Percentiles rank a stretch among this genome's conserved stretches.
These are phyloP conservation scores for Galaxias olidus DNA, from an alignment of 2,797 vertebrate species.

Conservation along the genomic window DNA sequence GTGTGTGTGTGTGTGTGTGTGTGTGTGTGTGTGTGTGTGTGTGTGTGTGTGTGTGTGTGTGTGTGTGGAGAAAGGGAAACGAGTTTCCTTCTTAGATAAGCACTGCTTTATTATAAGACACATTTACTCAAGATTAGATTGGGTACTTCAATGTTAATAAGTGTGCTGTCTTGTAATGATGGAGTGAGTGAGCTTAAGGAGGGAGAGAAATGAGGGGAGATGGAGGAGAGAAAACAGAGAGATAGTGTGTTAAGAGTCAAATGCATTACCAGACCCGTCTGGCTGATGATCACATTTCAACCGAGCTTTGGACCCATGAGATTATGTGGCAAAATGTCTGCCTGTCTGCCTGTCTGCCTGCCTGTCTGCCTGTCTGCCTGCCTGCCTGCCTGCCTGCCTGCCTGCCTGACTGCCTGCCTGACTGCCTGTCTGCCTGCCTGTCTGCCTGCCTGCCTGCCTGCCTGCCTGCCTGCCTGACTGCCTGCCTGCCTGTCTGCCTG, in stretches of 20 bases:
- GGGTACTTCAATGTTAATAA: constrained; percentile 30
- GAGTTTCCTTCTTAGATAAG: constrained; percentile 43
- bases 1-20: no score
- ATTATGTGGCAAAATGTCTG: constrained; percentile 30
- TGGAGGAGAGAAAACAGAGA: background rate
- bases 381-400: no score
- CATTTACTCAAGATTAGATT: constrained; percentile 50
- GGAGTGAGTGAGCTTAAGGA: constrained; percentile 13
- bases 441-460: no score
- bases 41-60: background rate
- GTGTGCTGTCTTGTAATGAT: constrained; percentile 32
- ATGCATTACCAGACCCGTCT: constrained; percentile 13
- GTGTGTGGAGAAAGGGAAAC: constrained; percentile 12
- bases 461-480: no score
- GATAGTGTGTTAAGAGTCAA: constrained; percentile 15
- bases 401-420: no score
- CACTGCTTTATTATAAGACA: constrained; percentile 37
- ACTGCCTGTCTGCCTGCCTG: no score
- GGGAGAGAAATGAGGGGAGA: background rate
- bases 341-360: no score
- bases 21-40: no score
- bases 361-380: no score
- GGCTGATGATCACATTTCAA: constrained; percentile 35
- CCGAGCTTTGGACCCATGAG: constrained; percentile 26
- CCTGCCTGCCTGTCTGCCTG: no score